Conservation (phyloP, 2,113 vertebrate genomes). For the Clupea harengus region DNA sequence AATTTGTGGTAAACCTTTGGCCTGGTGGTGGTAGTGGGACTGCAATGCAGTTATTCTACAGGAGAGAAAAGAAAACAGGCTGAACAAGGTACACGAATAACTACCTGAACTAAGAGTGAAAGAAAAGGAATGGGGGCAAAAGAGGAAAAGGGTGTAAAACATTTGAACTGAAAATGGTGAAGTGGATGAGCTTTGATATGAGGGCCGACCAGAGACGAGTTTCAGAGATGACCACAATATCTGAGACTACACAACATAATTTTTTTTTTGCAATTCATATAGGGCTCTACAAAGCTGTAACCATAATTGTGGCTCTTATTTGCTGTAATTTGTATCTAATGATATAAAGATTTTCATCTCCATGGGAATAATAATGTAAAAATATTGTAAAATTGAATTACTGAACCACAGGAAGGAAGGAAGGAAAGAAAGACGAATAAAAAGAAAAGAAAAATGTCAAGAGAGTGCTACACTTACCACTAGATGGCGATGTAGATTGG, state of each 20-base stretch:
- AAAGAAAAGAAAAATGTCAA: not conserved
- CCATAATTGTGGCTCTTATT: not conserved
- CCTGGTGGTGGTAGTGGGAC: not conserved
- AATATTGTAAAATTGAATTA: not conserved
- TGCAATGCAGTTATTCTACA: not conserved
- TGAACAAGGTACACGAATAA: not conserved
- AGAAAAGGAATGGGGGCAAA: not conserved
- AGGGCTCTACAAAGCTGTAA: not conserved
- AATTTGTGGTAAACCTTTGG: not conserved
- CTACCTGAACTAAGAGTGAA: not conserved
- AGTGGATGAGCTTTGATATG: not conserved
- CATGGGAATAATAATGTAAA: not conserved
- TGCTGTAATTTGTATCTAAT: not conserved
- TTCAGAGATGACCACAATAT: not conserved
- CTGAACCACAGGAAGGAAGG: not conserved
- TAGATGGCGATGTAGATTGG: not conserved
- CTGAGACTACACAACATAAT: not conserved
- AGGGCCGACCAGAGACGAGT: no score
- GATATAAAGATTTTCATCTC: not conserved
- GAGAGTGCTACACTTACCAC: not conserved
- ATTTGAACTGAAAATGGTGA: not conserved
- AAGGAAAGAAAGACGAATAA: not conserved
- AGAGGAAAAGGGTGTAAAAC: not conserved
- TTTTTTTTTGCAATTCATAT: not conserved
- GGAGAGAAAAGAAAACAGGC: not conserved